A percentile compares a stretch with the other conserved stretches of the same genome.
Evolutionary conservation across 2,888 invertebrate species (phyloP).

Genomic region (Strigamia transsilvanica): DNA sequence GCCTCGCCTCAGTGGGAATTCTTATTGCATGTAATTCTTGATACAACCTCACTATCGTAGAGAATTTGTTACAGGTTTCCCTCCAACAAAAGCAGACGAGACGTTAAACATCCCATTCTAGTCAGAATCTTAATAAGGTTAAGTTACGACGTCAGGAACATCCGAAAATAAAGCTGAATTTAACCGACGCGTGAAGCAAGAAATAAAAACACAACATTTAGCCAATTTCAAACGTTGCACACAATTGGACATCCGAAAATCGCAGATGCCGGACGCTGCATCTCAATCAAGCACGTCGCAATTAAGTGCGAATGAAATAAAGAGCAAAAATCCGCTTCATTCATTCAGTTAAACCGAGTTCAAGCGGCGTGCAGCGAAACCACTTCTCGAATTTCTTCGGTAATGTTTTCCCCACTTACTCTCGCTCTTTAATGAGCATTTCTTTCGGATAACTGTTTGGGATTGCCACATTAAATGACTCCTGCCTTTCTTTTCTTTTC

Average conservation of each 20-base stretch:
- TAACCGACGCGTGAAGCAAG: too few species aligned
- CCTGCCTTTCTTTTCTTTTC: neutral
- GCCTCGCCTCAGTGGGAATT: neutral
- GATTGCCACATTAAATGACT: slow-evolving; percentile 3
- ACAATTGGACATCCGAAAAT: neutral
- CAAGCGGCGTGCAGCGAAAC: too few species aligned
- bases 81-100: neutral
- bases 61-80: neutral
- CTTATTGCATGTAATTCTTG: neutral
- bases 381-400: neutral
- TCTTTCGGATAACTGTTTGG: neutral
- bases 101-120: too few species aligned
- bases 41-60: neutral
- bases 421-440: neutral
- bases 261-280: too few species aligned
- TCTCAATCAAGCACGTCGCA: too few species aligned
- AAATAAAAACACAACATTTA: too few species aligned
- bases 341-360: too few species aligned
- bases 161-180: too few species aligned
- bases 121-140: too few species aligned
- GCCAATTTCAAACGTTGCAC: neutral
- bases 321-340: too few species aligned
- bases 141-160: too few species aligned
- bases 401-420: neutral
- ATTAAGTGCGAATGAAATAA: too few species aligned